Conservation (phyloP, 2,888 invertebrate genomes). For the Chloromyia formosa region DNA sequence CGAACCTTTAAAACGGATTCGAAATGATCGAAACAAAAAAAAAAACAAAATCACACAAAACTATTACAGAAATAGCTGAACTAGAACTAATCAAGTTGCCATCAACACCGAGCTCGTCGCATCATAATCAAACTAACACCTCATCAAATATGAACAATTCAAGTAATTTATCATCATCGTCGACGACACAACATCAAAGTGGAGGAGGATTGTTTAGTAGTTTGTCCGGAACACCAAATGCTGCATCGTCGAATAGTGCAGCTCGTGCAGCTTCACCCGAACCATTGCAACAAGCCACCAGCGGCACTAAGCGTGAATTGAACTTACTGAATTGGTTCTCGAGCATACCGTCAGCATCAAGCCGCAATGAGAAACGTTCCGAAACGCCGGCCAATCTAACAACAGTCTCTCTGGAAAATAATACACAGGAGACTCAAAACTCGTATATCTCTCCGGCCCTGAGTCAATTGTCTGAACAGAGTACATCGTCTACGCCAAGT, state of each 20-base stretch:
- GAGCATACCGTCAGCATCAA: conserved; percentile 53
- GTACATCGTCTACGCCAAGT: conserved; percentile 52
- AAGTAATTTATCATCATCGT: conserved; percentile 34
- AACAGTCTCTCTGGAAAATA: conserved; percentile 55
- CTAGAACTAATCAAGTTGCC: conserved; percentile 52
- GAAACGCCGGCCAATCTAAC: conserved; percentile 48
- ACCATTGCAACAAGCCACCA: conserved; percentile 45
- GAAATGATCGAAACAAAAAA: too few relatives aligned
- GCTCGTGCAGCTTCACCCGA: conserved; percentile 51
- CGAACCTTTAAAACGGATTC: conserved; percentile 15
- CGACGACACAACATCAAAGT: conserved; percentile 36
- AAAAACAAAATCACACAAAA: conserved; percentile 15
- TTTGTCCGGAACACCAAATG: conserved; percentile 16
- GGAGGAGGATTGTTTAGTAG: conserved; percentile 31
- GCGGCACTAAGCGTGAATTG: conserved; percentile 54
- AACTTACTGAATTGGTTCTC: conserved; percentile 59
- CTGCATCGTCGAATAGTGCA: conserved; percentile 27
- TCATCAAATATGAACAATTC: conserved; percentile 43
- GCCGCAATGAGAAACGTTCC: conserved; percentile 51
- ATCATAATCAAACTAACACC: conserved; percentile 46
- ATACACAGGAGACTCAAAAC: conserved; percentile 61
- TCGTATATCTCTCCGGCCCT: conserved; percentile 60
- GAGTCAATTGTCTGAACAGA: conserved; percentile 56
- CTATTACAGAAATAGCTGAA: conserved; percentile 52
- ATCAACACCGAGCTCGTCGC: conserved; percentile 46